Evolutionary conservation across 2,113 vertebrate genomes (phyloP), one percentile per base, ranked within the genome.

Genomic region (Pleuronectes platessa): DNA sequence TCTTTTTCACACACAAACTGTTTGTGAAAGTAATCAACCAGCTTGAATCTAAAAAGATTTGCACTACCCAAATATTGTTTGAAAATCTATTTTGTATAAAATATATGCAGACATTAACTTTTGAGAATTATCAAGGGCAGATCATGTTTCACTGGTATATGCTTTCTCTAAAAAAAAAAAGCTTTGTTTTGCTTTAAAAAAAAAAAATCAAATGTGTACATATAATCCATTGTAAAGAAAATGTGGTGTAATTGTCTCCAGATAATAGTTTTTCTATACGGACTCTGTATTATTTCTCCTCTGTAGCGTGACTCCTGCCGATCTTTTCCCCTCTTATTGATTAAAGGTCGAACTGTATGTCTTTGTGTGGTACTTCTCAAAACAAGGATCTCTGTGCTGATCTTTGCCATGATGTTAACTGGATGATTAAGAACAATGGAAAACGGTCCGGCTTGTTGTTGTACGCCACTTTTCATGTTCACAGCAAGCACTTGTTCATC

Each of bases 1-100:
- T 90, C 72, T 88, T 86, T 90, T 90, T 89, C 85, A 85, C 90
- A 86, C 67, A 67, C 79, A 81, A 91, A 90, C 92, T 93, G 92
- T 91, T 92, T 93, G 91, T 94, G 91, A 92, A 93, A 93, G 93
- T 94, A 93, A 94, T 92, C 90, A 89, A 86, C 88, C 89, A 91
- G 89, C 89, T 90, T 88, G 90, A 92, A 91, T 88, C 84, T 89
- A 66, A 83, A 63, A 84, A 87, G 71, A 84, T 81, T 93, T 93
- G 93, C 93, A 94, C 93, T 94, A 93, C 92, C 92, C 86, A 90
- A 90, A 90, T 92, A 91, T 91, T 92, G 88, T 96, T 95, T 95
- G 93, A 95, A 95, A 95, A 90, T 96, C 94, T 97, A 96, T 97
- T 97, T 98, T 97, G 94, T 97, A 96, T 97, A 96, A 96, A 96